Evolutionary conservation across 2,797 vertebrate genomes (phyloP), one percentile per base, ranked within the genome.

Genomic region (Xenopus petersii): DNA sequence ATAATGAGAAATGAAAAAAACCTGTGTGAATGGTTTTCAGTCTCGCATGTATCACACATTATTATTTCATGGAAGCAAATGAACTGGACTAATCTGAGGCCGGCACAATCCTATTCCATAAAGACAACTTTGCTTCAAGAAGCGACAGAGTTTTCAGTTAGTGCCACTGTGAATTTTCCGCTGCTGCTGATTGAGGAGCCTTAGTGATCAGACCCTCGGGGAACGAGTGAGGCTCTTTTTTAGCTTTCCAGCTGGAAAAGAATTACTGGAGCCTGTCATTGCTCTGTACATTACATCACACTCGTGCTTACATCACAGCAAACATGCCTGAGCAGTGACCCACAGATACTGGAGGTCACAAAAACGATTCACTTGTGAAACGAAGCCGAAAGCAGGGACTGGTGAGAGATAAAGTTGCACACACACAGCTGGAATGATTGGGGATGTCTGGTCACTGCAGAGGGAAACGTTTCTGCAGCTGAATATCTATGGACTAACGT

Each of bases 141-240:
- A 61, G 24, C 4, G 11, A 30, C 10, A 61, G 13, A 36, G 12
- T 33, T 63, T 63, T 63, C 30, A 42, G 15, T 63, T 63, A 33
- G 26, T 15, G 61, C 21, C 61, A 36, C 61, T 15, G 4, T 63
- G 61, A 63, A 36, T 63, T 63, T 63, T n/a, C 61, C 61, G 33
- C 26, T 16, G 24, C 61, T 15, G 26, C 26, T 36, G 26, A 26
- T 13, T 33, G 26, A 63, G 5, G 24, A 12, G 26, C 8, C 16
- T 63, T 63, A 63, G 24, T 36, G 61, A 12, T 13, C 5, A 3
- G 26, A 15, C 30, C 26, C 61, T 16, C 4, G 16, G 61, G 61
- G 61, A 36, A 63, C 2, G 8, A 9, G 10, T 17, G 0, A 2
- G 26, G 4, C 15, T 56, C 13, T 56, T 8, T 17, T 56, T 51